Base-by-base conservation (phyloP, 2,797 vertebrate genomes). In the Phaenicophaeus curvirostris region DNA sequence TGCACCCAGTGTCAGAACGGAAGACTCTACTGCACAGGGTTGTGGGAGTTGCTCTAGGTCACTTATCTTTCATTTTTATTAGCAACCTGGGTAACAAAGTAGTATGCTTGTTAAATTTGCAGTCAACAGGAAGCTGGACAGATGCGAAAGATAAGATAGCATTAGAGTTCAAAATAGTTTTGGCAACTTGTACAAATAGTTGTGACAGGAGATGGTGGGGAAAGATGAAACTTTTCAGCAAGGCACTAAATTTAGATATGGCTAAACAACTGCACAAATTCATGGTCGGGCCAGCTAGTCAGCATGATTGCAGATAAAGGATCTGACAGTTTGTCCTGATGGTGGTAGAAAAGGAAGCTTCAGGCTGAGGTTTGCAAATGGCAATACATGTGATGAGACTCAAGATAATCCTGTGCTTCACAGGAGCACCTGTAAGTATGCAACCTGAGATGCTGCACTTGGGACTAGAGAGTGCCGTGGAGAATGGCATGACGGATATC, bases 41-140 rank as follows among this genome's bases (percentile, higher is more conserved):
- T 54, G 27, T 41, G 78, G 69, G 93, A 91, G 80, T 55, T 73
- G 85, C 53, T 92, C n/a, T 37, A 13, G 90, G 91, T 91, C 93
- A 84, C 83, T 90, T 86, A 50, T 75, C 93, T 92, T 61, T 66
- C 76, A 27, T 81, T 95, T 96, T 94, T 94, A 91, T 93, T 94
- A 50, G 59, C 33, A 59, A 78, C 51, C 42, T 89, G 87, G 81
- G 35, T 91, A 94, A 94, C 87, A 90, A 94, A 94, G 51, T 55
- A 33, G 51, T 39, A 12, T 8, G 27, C 73, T 68, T 0, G 5
- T 86, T 93, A 86, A 59, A 76, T 23, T 66, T 84, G 58, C 59
- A 61, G 94, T 96, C 94, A 96, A 94, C 96, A 95, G 95, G 96
- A 95, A 95, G 74, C 85, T 93, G 87, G 91, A 81, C n/a, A 78